Base-by-base conservation (phyloP, 1,140 invertebrate genomes). In the Anthonomus grandis region DNA sequence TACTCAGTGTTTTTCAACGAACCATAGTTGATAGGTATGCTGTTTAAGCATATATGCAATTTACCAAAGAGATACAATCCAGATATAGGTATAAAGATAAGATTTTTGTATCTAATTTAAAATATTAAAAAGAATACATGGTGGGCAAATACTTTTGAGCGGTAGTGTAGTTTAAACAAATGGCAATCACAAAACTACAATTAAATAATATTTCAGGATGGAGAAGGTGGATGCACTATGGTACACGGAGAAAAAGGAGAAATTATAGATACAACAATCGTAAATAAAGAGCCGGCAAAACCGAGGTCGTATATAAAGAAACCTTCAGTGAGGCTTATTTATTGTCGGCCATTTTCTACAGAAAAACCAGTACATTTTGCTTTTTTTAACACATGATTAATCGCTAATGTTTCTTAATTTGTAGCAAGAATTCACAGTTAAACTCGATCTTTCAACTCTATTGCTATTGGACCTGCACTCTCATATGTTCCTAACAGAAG, bases 391-490 rank as follows among this genome's bases (percentile, higher is more conserved):
- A 42, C 39, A 21, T 25, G 49, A 15, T 12, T 25, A 21, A 50
- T 27, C 4, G n/a, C 25, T 19, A 24, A n/a, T 2, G 38, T 53
- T 23, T 47, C 13, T 48, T 23, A 41, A 13, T 51, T 70, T 70
- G 23, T 60, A 86, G 84, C 79, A 84, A 53, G 83, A 85, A 42
- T 87, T 81, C 65, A 64, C 60, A 25, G 77, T 87, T 4, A 74
- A 75, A 22, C 64, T 88, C 34, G 68, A 78, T 44, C 73, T 82
- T 52, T 78, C 80, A 4, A 78, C 82, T 0, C 71, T 88, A 38
- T 67, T 86, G 4, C 69, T 80, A 2, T 83, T 87, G 78, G 85
- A 89, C 69, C 75, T 82, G 22, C 87, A 89, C 74, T 77, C 85
- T 44, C 85, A 88, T 70, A 76, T 80, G 22, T 83, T 80, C 8